phyloP scores from a whole-genome alignment of 2,797 vertebrate species.

The Anguilla marmorata region DNA sequence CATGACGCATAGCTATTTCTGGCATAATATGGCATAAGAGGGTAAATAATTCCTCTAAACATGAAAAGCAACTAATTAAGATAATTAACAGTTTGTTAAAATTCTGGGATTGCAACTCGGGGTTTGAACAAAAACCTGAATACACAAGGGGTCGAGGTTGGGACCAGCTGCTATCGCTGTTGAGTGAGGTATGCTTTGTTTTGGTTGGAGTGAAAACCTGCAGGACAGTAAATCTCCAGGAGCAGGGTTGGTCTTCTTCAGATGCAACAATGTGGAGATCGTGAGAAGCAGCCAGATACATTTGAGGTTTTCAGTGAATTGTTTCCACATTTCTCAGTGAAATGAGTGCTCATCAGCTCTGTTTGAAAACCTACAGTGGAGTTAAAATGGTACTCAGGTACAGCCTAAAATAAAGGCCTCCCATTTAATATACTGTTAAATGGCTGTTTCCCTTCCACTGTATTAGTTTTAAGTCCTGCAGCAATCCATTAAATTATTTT shows the following conservation, averaged over 20 bases:
- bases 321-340: neutral
- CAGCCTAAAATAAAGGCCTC: neutral
- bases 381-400: neutral
- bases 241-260: neutral
- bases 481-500: neutral
- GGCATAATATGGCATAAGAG: no score
- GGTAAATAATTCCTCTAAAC: no score
- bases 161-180: no score
- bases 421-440: neutral
- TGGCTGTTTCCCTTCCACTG: neutral
- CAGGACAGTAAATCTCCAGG: no score
- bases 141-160: no score
- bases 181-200: no score
- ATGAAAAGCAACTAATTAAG: no score
- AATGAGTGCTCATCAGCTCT: neutral
- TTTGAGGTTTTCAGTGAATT: neutral
- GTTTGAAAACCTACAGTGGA: neutral
- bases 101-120: no score
- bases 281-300: neutral
- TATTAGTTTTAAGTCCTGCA: neutral
- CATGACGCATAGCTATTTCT: no score
- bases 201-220: no score
- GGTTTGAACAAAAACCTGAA: no score
- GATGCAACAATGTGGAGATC: neutral
- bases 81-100: no score